These are phyloP conservation scores for Aplidium turbinatum DNA, from an alignment of 23 tunicate genomes.

Conservation along the genomic window DNA sequence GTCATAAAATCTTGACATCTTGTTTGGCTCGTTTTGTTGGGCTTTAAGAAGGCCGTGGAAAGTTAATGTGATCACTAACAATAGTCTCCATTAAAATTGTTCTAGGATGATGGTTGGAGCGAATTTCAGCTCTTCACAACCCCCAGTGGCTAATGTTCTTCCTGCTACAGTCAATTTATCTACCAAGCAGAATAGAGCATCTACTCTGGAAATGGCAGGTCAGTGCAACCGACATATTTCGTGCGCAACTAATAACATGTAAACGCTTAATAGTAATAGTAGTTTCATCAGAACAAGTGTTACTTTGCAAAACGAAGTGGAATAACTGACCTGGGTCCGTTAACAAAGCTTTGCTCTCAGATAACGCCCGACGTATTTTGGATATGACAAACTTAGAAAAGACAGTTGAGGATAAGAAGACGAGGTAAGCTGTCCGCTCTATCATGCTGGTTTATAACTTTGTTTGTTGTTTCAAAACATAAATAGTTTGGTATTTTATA, in stretches of 20 bases:
- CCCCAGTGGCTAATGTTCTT: constrained; percentile 48
- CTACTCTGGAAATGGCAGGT: constrained; percentile 41
- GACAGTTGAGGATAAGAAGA: constrained; percentile 30
- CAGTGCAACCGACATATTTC: background rate
- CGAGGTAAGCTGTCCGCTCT: constrained; percentile 9
- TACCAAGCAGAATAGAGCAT: constrained; percentile 8
- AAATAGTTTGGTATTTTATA: too few species aligned
- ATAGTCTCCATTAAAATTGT: too few species aligned
- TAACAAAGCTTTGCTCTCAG: background rate
- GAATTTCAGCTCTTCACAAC: constrained; percentile 12
- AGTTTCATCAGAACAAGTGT: too few species aligned
- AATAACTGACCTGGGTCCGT: too few species aligned
- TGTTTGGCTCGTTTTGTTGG: too few species aligned
- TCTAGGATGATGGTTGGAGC: constrained; percentile 31
- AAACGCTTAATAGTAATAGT: too few species aligned
- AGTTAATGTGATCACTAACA: too few species aligned
- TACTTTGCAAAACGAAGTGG: too few species aligned
- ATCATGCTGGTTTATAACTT: too few species aligned
- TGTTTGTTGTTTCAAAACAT: too few species aligned
- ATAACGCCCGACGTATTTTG: constrained; percentile 31
- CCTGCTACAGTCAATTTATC: constrained; percentile 1
- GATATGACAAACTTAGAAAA: constrained; percentile 38
- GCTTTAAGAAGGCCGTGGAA: too few species aligned
- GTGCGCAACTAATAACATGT: background rate
- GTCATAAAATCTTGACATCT: too few species aligned